A percentile compares a stretch with the other conserved stretches of the same genome.
phyloP scores from a whole-genome alignment of 2,113 vertebrate species.

The Tricholaema leucomelas region DNA sequence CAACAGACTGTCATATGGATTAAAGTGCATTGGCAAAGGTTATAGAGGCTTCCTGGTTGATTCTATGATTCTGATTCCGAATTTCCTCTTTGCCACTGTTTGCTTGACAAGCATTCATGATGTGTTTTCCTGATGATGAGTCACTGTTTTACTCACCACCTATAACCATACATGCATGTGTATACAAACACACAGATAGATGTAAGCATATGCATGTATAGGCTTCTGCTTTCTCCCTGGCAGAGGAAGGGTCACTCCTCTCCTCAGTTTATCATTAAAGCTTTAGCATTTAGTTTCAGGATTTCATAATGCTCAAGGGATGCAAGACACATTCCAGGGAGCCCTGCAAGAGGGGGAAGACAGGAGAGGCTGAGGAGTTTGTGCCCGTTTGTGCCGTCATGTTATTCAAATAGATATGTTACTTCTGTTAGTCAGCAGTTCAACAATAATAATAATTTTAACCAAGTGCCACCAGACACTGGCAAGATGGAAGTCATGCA shows the following conservation, averaged over 20 bases:
- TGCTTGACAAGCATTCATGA: neutral
- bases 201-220: neutral
- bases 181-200: neutral
- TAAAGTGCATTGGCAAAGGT: neutral
- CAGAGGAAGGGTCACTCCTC: neutral
- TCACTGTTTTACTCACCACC: neutral
- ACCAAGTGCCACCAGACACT: neutral
- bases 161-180: neutral
- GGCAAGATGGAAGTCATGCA: neutral
- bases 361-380: neutral
- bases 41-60: neutral
- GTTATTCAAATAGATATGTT: neutral
- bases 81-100: neutral
- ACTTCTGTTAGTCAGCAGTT: neutral
- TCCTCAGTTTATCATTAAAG: neutral
- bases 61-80: no score
- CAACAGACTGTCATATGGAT: neutral
- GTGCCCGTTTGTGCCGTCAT: neutral
- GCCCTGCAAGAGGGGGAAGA: neutral
- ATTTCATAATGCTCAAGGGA: accelerated
- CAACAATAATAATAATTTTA: neutral
- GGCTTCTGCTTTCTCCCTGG: neutral
- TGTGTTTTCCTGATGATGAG: neutral
- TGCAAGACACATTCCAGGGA: neutral
- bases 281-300: neutral